A percentile compares a stretch with the other conserved stretches of the same genome.
These are phyloP conservation scores for Falco columbarius DNA, from an alignment of 2,797 vertebrate species.

Conservation along the genomic window DNA sequence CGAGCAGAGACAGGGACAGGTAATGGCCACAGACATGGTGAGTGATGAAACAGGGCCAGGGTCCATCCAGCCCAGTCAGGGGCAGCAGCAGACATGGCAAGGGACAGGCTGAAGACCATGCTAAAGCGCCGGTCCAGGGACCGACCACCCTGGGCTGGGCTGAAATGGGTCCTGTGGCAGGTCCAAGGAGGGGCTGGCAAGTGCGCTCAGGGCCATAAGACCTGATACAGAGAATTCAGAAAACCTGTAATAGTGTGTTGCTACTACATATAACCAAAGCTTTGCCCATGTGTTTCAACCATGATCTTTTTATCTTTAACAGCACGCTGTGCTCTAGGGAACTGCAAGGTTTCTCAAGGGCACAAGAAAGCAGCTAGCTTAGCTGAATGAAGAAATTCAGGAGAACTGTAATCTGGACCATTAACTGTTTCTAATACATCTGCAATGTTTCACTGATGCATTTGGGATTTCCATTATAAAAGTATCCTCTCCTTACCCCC, in stretches of 20 bases:
- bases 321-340: neutral
- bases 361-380: neutral
- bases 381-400: neutral
- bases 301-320: neutral
- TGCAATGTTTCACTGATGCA: slow-evolving; percentile 3
- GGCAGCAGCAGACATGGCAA: neutral
- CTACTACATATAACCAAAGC: neutral
- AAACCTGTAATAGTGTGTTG: neutral
- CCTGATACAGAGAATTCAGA: neutral
- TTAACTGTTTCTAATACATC: slow-evolving; percentile 42
- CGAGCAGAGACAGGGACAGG: rapidly evolving
- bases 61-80: neutral
- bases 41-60: neutral
- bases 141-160: neutral
- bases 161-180: neutral
- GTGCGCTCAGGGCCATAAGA: neutral
- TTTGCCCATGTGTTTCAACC: neutral
- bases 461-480: neutral
- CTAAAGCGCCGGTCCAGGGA: neutral
- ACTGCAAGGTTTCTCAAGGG: slow-evolving; percentile 3
- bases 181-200: neutral
- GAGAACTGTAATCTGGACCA: neutral
- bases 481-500: neutral
- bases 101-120: neutral
- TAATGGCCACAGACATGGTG: neutral